A percentile compares a stretch with the other conserved stretches of the same genome.
Evolutionary conservation across 2,888 invertebrate species (phyloP).

Genomic region (Tortricodes alternella): DNA sequence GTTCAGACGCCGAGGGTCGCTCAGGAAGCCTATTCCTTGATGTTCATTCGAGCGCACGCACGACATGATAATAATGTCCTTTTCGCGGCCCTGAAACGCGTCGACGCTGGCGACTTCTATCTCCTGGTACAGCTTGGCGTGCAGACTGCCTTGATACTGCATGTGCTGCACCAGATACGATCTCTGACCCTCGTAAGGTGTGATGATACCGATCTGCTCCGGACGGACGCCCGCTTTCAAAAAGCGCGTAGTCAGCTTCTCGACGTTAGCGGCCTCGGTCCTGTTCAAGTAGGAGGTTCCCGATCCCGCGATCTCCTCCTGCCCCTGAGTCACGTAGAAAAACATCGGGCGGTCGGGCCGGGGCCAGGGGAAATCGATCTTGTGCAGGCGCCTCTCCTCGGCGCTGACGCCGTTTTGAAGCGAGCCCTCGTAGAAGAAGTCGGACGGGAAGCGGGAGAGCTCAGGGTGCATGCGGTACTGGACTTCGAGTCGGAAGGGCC

Average conservation of each 20-base stretch:
- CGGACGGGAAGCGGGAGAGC: slow-evolving; percentile 98
- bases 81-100: slow-evolving; percentile 99
- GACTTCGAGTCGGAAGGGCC: slow-evolving; percentile 97
- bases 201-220: slow-evolving; percentile 99
- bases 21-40: slow-evolving; percentile 99
- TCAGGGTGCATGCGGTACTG: slow-evolving; percentile 99
- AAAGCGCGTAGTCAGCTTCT: slow-evolving; percentile 98
- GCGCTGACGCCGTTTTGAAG: slow-evolving; percentile 99
- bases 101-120: slow-evolving; percentile 99
- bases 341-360: slow-evolving; percentile 98
- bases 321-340: slow-evolving; percentile 98
- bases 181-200: slow-evolving; percentile 99
- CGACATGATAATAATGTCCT: slow-evolving; percentile 99
- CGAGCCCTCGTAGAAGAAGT: slow-evolving; percentile 99
- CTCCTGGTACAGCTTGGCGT: slow-evolving; percentile 98
- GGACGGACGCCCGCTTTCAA: slow-evolving; percentile 97
- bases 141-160: slow-evolving; percentile 98
- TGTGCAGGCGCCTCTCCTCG: slow-evolving; percentile 93
- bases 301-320: slow-evolving; percentile 99
- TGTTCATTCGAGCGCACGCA: slow-evolving; percentile 99
- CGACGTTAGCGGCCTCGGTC: slow-evolving; percentile 99
- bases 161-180: slow-evolving; percentile 99
- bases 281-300: slow-evolving; percentile 99
- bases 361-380: slow-evolving; percentile 99
- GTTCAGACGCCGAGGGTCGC: slow-evolving; percentile 98